Evolutionary conservation across 2,888 invertebrate genomes (phyloP).

Genomic region (Odontocerum albicorne): DNA sequence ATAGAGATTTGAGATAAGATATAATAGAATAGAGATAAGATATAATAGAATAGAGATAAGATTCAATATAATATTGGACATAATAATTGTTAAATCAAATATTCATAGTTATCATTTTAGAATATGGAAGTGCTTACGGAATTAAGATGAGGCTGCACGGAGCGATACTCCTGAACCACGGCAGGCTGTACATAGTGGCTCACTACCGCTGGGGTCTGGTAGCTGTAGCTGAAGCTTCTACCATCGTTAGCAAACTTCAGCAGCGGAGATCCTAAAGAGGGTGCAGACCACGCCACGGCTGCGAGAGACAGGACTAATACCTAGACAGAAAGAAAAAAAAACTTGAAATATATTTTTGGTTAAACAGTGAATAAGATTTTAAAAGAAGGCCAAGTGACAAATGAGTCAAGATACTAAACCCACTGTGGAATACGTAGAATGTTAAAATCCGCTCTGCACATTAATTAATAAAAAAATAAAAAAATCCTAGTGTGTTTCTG

Average conservation of each 20-base stretch:
- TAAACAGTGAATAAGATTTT: background rate
- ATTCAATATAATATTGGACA: too few species aligned
- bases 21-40: too few species aligned
- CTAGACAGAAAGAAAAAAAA: conserved; percentile 20
- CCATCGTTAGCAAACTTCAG: conserved; percentile 28
- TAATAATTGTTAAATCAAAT: too few species aligned
- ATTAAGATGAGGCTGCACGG: conserved; percentile 6
- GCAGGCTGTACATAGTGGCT: conserved; percentile 4
- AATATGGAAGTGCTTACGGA: background rate
- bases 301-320: conserved; percentile 26
- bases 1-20: too few species aligned
- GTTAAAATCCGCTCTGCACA: too few species aligned
- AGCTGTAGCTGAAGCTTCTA: conserved; percentile 28
- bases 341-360: background rate
- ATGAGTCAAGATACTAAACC: too few species aligned
- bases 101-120: too few species aligned
- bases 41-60: too few species aligned
- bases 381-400: too few species aligned
- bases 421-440: too few species aligned
- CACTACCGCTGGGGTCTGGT: conserved; percentile 23
- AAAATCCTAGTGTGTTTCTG: too few species aligned
- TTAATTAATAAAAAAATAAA: too few species aligned
- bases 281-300: conserved; percentile 19
- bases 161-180: conserved; percentile 12
- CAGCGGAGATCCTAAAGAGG: conserved; percentile 10